Base-by-base conservation (phyloP, 2,113 vertebrate genomes). In the Psittacus erithacus region DNA sequence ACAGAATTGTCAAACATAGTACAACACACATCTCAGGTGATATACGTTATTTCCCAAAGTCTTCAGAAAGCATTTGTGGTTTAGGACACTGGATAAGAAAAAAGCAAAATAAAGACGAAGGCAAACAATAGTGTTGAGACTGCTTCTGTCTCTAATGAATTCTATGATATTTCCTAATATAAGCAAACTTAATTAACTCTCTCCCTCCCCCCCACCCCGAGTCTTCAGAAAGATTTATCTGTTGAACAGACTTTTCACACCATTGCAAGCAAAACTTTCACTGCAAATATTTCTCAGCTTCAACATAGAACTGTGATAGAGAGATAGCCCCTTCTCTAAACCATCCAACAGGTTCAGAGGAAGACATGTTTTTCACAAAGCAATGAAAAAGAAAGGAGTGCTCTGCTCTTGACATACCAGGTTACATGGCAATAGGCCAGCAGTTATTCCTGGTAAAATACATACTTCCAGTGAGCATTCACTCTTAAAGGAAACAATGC, bases 241-340 rank as follows among this genome's bases (percentile, higher is more conserved):
- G 5, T 46, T 43, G 28, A 75, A 57, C 10, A 17, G 65, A 33
- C 3, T 55, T 63, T 15, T 15, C 20, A 46, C 4, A 50, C 3
- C 13, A 3, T 1, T 19, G 23, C 22, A 67, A 78, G 31, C 6
- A 22, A 49, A 13, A 0, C 1, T 43, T 68, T 9, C 11, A 3
- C 31, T 24, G 28, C 64, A 64, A 62, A 4, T 41, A 38, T 33
- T 70, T 77, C n/a, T 47, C 41, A 4, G 15, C 50, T 89, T 80
- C 22, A 24, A 62, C 62, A 20, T 0, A 49, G 7, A 82, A 11
- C 43, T 31, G 28, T 23, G 8, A 47, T 22, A 59, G 19, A 69
- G 5, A 38, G 8, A 38, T 3, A 41, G 0, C 22, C 50, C 35
- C 17, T 31, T 25, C 20, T 57, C 15, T 46, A 11, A 62, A 53